Conservation (phyloP, 92 coral and sea anemone species). For the Bergia puertoricense region DNA sequence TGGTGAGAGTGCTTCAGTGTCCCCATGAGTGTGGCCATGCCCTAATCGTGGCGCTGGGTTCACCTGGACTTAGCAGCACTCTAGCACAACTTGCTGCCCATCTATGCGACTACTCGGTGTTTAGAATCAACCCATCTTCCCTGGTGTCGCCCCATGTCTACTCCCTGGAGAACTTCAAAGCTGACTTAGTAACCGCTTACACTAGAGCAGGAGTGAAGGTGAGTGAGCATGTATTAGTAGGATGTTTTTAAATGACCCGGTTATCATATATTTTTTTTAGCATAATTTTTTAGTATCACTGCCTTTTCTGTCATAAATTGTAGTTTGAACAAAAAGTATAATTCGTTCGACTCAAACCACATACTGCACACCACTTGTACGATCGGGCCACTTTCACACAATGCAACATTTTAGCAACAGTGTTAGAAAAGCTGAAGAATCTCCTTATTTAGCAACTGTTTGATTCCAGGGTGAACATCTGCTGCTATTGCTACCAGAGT, state of each 20-base stretch:
- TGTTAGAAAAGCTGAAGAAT: not conserved
- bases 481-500: conserved; percentile 83
- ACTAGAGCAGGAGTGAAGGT: conserved; percentile 99
- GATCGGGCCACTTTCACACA: not conserved
- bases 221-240: conserved; percentile 40
- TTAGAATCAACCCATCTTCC: conserved; percentile 87
- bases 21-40: conserved; percentile 99
- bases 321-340: too few species aligned
- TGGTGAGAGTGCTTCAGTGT: conserved; percentile 88
- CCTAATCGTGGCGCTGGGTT: conserved; percentile 88
- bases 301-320: too few species aligned
- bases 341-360: too few species aligned
- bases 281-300: not conserved
- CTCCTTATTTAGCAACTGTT: not conserved
- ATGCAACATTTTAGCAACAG: not conserved
- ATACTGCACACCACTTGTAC: not conserved
- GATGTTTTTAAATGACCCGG: not conserved
- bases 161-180: conserved; percentile 84
- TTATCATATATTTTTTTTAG: not conserved
- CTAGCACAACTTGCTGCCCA: conserved; percentile 94
- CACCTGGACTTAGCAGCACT: conserved; percentile 91
- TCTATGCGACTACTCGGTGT: conserved; percentile 90
- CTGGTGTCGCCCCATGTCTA: conserved; percentile 65
- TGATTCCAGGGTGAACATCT: conserved; percentile 86
- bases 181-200: conserved; percentile 89